These are phyloP conservation scores for Jaculus jaculus DNA, from an alignment of 2,113 vertebrate genomes.

Conservation along the genomic window DNA sequence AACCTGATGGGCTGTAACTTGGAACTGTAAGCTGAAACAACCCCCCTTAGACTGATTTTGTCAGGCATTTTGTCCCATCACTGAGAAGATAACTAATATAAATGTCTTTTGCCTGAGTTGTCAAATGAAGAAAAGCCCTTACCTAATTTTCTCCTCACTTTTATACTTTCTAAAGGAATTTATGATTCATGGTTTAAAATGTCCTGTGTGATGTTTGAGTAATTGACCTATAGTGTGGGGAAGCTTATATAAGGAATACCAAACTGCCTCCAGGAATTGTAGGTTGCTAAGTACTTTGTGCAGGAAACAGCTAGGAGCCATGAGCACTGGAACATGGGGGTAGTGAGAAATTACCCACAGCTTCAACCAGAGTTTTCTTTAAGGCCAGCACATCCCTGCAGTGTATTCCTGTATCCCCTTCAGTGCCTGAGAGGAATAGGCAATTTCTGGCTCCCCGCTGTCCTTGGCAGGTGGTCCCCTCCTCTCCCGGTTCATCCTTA, in stretches of 20 bases:
- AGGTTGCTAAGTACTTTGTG: constrained; percentile 25
- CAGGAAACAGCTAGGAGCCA: background rate
- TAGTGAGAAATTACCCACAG: background rate
- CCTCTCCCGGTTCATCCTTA: background rate
- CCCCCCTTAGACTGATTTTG: no score
- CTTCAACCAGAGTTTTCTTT: background rate
- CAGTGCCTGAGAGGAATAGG: background rate
- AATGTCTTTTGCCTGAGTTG: constrained; percentile 25
- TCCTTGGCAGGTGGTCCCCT: background rate
- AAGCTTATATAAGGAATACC: background rate
- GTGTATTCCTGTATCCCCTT: background rate
- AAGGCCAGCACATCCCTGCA: background rate
- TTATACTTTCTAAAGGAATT: background rate
- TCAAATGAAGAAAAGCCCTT: constrained; percentile 9
- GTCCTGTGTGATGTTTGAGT: background rate
- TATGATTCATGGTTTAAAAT: background rate
- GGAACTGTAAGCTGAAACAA: no score
- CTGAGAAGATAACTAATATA: no score
- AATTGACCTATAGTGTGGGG: background rate
- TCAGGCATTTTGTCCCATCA: no score
- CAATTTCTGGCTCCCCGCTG: background rate
- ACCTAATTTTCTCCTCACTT: constrained; percentile 14
- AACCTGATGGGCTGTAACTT: no score
- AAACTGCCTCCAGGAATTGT: background rate
- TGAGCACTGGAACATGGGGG: background rate